Base-by-base conservation (phyloP, 64 coral and sea anemone genomes). In the Montipora cactus region DNA sequence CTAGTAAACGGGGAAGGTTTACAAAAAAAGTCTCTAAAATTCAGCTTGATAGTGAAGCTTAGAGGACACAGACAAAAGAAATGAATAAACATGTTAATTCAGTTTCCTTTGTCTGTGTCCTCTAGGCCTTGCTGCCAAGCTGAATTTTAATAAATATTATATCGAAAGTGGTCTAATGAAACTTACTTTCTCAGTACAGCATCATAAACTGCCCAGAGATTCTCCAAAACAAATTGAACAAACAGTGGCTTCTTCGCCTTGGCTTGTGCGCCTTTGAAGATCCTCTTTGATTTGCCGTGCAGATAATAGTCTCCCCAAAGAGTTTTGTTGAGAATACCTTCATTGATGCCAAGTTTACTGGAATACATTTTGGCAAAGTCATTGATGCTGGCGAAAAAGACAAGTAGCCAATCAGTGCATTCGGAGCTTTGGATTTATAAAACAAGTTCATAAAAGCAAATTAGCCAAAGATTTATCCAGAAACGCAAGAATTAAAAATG, bases 241-340 rank as follows among this genome's bases (percentile, higher is more conserved):
- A 99, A 99, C 16, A 99, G 80, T 8, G 98, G 98, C 58, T 99
- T 99, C 61, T 96, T 99, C 7, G 92, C 93, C 83, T 99, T 99
- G 70, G 84, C 85, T 13, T 96, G 98, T 14, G 98, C 98, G 12
- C 94, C 94, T 77, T 95, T 96, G 21, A 99, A 85, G 74, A 99
- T 99, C 67, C 98, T 89, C 75, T 99, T 99, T 16, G 84, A 94
- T 72, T 99, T 99, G 20, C 84, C 49, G 77, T 99, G 87, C 21
- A 99, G 95, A 77, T 96, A 99, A 69, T 85, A 99, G 62, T 99
- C 95, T 59, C 98, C 98, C 98, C 98, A 99, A 2, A 99, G 81
- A 59, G 98, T 99, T 59, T 96, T 99, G 8, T 75, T 80, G 53
- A 99, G 90, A 18, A 96, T 88, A 4, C 59, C 75, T 3, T 90